phyloP scores from a whole-genome alignment of 92 coral and sea anemone species.

The Blastomussa wellsi region DNA sequence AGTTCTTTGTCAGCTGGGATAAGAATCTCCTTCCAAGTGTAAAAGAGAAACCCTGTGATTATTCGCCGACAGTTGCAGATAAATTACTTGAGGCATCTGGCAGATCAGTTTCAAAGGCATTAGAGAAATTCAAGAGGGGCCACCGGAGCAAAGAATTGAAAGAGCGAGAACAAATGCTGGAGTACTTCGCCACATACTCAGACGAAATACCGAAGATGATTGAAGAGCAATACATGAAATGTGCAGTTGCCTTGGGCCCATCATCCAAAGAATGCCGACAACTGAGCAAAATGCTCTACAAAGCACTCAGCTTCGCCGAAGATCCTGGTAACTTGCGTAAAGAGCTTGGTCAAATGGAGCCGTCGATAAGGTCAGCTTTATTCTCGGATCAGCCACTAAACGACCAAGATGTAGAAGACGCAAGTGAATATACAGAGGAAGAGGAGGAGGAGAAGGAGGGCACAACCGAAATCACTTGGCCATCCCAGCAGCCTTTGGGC shows the following conservation, averaged over 20 bases:
- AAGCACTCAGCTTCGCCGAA: neutral
- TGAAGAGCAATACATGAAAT: constrained; percentile 16
- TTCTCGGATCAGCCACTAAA: neutral
- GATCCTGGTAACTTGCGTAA: neutral
- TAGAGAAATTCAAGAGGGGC: neutral
- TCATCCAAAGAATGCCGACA: constrained; percentile 26
- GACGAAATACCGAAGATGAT: constrained; percentile 15
- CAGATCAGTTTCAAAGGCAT: neutral
- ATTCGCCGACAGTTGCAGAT: constrained; percentile 43
- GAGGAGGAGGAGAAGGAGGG: neutral
- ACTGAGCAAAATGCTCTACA: constrained; percentile 18
- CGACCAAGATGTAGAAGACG: neutral
- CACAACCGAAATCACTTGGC: neutral
- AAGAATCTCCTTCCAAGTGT: constrained; percentile 49
- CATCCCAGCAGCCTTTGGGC: constrained; percentile 2
- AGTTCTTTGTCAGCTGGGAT: constrained; percentile 50
- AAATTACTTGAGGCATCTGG: neutral
- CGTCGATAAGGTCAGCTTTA: neutral
- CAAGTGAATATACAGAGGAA: neutral
- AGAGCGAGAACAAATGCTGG: constrained; percentile 11
- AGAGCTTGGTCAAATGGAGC: neutral
- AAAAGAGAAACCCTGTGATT: constrained; percentile 56
- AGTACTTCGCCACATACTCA: constrained; percentile 27
- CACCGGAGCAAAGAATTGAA: neutral
- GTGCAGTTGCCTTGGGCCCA: constrained; percentile 26